Evolutionary conservation across 2,797 vertebrate species (phyloP), one percentile per base, ranked within the genome.

Genomic region (Chelon auratus): DNA sequence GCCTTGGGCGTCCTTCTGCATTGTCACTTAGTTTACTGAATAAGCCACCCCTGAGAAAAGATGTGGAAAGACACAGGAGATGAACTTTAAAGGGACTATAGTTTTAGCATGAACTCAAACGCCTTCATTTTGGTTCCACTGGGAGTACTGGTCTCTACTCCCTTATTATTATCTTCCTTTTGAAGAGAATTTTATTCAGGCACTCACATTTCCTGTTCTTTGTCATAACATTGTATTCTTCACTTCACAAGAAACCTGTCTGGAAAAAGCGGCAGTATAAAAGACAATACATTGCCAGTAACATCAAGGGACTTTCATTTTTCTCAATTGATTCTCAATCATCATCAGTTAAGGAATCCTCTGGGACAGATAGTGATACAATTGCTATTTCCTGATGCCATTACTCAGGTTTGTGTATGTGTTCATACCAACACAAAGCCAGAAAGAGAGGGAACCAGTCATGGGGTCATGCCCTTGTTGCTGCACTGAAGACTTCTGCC

Each of bases 1-100:
- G 54, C 63, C 56, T 0, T 0, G 43, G 30, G 24, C 30, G 15
- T 72, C 68, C 26, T 50, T 58, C 61, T 72, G 33, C 47, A 75
- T 17, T 74, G 79, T 83, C 72, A 80, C 58, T 74, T 57, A 36
- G 24, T 37, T 62, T 47, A 60, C 54, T 83, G 74, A 88, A 89
- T 78, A 53, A 63, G 63, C 24, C 55, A 60, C 66, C 75, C 79
- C 76, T 77, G 56, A 81, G 82, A 76, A 24, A 62, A 80, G 18
- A 68, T 57, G 42, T 42, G 77, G 77, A 67, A 45, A 39, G 60
- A 78, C 75, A 77, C 43, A 9, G 66, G 33, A 61, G 68, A 68
- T 78, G 45, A 80, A 61, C 60, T 85, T 81, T 50, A 76, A 24
- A 63, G 20, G 48, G 64, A 69, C 43, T 50, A 39, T 40, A 0